phyloP scores from a whole-genome alignment of 2,113 vertebrate genomes.

The Notechis scutatus region DNA sequence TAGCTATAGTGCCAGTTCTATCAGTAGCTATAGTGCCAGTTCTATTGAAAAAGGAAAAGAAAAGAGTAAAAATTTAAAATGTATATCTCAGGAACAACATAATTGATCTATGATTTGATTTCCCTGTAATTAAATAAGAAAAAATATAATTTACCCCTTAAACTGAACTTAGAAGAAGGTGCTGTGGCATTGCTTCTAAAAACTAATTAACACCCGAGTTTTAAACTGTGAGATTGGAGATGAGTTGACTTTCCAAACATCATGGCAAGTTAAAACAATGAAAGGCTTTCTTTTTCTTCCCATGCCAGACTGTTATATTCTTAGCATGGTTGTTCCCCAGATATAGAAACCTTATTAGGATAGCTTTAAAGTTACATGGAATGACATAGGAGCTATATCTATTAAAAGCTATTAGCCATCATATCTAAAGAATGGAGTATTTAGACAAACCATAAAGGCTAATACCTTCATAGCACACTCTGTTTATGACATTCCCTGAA shows the following conservation, averaged over 20 bases:
- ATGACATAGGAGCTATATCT: not conserved
- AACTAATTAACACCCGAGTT: not conserved
- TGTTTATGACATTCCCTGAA: not conserved
- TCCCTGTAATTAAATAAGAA: not conserved
- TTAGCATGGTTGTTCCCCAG: not conserved
- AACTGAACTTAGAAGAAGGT: not conserved
- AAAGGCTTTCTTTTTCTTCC: not conserved
- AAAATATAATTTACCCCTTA: not conserved
- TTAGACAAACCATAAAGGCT: not conserved
- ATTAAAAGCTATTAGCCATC: not conserved
- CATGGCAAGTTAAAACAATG: not conserved
- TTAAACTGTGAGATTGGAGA: not conserved
- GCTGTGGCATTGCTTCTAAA: fast-evolving
- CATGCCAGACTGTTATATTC: not conserved
- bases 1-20: not conserved
- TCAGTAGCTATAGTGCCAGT: not conserved
- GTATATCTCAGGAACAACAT: not conserved
- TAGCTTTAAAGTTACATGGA: not conserved
- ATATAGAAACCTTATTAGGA: not conserved
- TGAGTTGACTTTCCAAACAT: not conserved
- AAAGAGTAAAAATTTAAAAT: not conserved
- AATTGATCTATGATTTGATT: not conserved
- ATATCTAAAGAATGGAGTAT: not conserved
- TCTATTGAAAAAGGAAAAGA: not conserved
- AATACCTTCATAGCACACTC: not conserved